Evolutionary conservation across 2,797 vertebrate genomes (phyloP), one percentile per base, ranked within the genome.

Genomic region (Lithobates pipiens): DNA sequence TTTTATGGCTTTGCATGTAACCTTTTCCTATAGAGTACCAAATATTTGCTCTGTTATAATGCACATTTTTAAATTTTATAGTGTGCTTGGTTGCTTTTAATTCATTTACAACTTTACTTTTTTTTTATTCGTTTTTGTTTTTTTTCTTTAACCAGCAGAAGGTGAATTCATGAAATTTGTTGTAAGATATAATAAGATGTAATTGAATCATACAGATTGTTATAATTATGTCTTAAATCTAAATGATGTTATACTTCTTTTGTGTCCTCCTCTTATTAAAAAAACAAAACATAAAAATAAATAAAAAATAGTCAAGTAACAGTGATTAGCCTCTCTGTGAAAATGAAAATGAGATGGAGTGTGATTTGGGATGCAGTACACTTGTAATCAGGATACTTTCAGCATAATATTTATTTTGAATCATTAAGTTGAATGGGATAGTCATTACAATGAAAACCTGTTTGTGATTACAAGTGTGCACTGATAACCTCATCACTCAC

Each of bases 361-460:
- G 21, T 72, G 27, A 85, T 85, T 85, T 67, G 46, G 27, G 27
- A 61, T 69, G 42, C 61, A 32, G 36, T 46, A 78, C 42, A 68
- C 77, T 85, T 76, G 44, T 54, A 25, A 75, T 76, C 77, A 80
- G 70, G 32, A 67, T 74, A 36, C 67, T 68, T 76, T n/a, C 70
- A 34, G 34, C 29, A 76, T 57, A 80, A 85, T 80, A 80, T 85
- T 85, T 80, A 85, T 85, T 85, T 80, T 76, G 63, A 32, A 42
- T 75, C 84, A 70, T 85, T 76, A 85, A 80, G n/a, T 42, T 80
- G 72, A 85, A 85, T 80, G n/a, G 77, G 70, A 32, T 15, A 70
- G 84, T 61, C 77, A 80, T 80, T 67, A 80, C 36, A 57, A 36
- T 46, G 69, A 76, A 80, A 81, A 61, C 84, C 79, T 50, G 67